These are phyloP conservation scores for Falco concolor DNA, from an alignment of 2,797 vertebrate species.

Conservation along the genomic window DNA sequence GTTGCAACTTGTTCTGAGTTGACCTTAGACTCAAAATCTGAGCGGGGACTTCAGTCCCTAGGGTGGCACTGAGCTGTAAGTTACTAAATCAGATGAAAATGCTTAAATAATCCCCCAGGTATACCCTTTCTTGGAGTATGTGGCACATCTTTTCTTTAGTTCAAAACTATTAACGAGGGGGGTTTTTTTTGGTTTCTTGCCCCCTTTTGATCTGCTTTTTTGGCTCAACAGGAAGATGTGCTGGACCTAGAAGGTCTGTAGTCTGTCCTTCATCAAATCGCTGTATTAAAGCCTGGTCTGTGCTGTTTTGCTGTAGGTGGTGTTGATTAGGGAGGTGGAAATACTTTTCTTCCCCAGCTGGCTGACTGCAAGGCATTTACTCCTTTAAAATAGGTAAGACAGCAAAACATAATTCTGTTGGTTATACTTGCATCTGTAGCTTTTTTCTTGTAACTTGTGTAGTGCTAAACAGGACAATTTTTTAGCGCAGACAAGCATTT, in stretches of 20 bases:
- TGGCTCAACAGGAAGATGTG: neutral
- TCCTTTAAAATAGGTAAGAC: neutral
- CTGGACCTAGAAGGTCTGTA: neutral
- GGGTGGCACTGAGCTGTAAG: neutral
- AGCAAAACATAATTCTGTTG: neutral
- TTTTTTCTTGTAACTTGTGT: neutral
- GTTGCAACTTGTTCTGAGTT: neutral
- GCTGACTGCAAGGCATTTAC: neutral
- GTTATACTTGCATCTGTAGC: neutral
- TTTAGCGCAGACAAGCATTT: neutral
- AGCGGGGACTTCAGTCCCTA: neutral
- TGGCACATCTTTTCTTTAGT: neutral
- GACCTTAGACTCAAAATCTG: neutral
- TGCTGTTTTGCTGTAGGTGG: neutral
- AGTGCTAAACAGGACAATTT: neutral
- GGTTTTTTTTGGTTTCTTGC: neutral
- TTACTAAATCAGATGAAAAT: neutral
- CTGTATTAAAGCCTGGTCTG: neutral
- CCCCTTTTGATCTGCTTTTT: neutral
- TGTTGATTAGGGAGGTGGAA: neutral
- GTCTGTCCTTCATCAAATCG: neutral
- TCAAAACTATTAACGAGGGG: neutral
- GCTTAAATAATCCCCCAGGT: neutral
- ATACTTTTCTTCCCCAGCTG: neutral
- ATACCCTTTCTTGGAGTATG: neutral